A percentile compares a stretch with the other conserved stretches of the same genome.
These are phyloP conservation scores for Agrenia bidenticulata DNA, from an alignment of 2,888 invertebrate genomes.

Conservation along the genomic window DNA sequence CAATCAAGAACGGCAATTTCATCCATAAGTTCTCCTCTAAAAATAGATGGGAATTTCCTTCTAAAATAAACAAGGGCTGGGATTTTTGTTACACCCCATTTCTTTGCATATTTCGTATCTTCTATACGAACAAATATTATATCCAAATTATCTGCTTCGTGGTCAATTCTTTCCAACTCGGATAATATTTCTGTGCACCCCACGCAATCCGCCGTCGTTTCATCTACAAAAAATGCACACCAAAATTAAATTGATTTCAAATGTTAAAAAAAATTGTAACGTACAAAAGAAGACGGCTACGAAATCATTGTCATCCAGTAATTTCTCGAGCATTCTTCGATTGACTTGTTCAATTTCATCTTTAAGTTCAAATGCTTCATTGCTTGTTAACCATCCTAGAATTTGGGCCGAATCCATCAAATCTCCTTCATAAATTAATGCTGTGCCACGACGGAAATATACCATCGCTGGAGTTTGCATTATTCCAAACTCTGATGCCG, in stretches of 20 bases:
- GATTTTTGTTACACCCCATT: conserved; percentile 89
- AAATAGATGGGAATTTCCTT: conserved; percentile 88
- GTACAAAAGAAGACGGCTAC: conserved; percentile 92
- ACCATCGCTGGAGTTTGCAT: conserved; percentile 81
- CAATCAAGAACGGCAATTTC: conserved; percentile 71
- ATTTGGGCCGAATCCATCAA: conserved; percentile 81
- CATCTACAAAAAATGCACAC: conserved; percentile 64
- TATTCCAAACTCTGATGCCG: conserved; percentile 78
- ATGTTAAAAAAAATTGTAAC: conserved; percentile 6
- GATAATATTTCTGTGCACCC: conserved; percentile 81
- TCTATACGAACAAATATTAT: conserved; percentile 94
- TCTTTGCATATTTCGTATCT: conserved; percentile 84
- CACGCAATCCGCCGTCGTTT: conserved; percentile 66
- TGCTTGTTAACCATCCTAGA: conserved; percentile 85
- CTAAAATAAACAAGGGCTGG: conserved; percentile 84
- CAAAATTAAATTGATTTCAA: conserved; percentile 6
- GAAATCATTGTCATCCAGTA: conserved; percentile 91
- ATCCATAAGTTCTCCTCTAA: conserved; percentile 66
- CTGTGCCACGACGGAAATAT: conserved; percentile 80
- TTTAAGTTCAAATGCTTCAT: conserved; percentile 91
- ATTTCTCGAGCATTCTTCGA: conserved; percentile 91
- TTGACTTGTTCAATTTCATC: conserved; percentile 97
- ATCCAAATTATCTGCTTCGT: conserved; percentile 86
- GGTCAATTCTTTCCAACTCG: conserved; percentile 86
- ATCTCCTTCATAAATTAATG: conserved; percentile 84